Evolutionary conservation across 2,888 invertebrate genomes (phyloP), one percentile per base, ranked within the genome.

Genomic region (Allolobophora icterica): DNA sequence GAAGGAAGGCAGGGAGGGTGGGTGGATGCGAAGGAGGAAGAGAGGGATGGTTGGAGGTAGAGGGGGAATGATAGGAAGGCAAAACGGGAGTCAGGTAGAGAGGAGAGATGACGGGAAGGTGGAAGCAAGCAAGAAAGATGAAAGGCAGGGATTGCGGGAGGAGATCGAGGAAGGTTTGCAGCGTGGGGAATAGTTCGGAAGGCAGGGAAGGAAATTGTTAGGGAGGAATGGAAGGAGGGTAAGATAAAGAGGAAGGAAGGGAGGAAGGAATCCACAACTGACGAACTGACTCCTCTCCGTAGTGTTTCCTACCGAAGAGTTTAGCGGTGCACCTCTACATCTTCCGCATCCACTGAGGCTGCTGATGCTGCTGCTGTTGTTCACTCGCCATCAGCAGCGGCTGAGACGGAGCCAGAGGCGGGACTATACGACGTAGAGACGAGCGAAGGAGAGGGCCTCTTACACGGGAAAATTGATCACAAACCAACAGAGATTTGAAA

Each of bases 401-500:
- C 52, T 8, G 24, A 21, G 52, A 52, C 24, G 5, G 5, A 52
- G 24, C 21, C 24, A 52, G 52, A 52, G 52, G 52, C 45, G 38
- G 38, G 38, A 38, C 38, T 38, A n/a, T n/a, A 8, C 38, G 38
- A 21, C 52, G 52, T 21, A 52, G 24, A 52, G 52, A 24, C 19
- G 52, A 52, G 52, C 19, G 52, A 52, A 15, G 24, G 2, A 71
- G 58, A 24, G 71, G 71, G 8, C 71, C n/a, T 71, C 71, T 71
- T n/a, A 71, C 30, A 71, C 71, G 71, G 71, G 71, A 71, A n/a
- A 71, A 71, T 71, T 71, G 71, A 71, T 71, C 71, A 71, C 71
- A 71, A 71, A 71, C 71, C n/a, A 71, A 71, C 71, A 71, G 71
- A 71, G 71, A 71, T 71, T 71, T 71, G n/a, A 71, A 71, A 71